phyloP scores from a whole-genome alignment of 2,113 vertebrate genomes.

The Orthonyx spaldingii region DNA sequence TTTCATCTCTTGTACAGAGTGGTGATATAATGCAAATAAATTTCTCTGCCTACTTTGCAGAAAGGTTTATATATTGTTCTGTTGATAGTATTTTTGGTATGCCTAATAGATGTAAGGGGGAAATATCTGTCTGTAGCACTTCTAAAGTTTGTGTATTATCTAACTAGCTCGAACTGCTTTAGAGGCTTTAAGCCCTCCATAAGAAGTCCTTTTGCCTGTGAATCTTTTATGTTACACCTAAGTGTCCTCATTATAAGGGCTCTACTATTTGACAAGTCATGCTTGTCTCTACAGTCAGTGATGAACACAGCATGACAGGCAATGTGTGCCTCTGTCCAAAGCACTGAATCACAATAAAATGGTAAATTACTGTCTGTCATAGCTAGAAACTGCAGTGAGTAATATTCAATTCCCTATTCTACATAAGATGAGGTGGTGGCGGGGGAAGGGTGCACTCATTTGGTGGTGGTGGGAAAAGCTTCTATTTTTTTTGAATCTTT shows the following conservation, averaged over 20 bases:
- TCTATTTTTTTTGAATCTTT: not conserved
- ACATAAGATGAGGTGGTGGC: conserved; percentile 18
- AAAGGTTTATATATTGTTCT: conserved; percentile 7
- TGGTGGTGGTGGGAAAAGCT: not conserved
- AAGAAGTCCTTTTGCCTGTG: conserved; percentile 43
- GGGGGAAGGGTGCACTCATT: not conserved
- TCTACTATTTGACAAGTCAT: conserved; percentile 62
- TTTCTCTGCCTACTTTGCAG: not conserved
- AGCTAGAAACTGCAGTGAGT: conserved; percentile 57
- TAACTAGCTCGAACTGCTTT: conserved; percentile 35
- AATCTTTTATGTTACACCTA: conserved; percentile 62
- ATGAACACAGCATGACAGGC: conserved; percentile 72
- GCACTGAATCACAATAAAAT: conserved; percentile 75
- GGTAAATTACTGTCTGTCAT: conserved; percentile 76
- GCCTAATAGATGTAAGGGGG: not conserved
- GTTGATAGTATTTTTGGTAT: not conserved
- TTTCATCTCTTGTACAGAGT: not conserved
- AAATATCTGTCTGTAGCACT: not conserved
- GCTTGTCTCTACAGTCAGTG: conserved; percentile 57
- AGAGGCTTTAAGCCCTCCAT: conserved; percentile 42
- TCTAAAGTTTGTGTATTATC: conserved; percentile 37
- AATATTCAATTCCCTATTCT: conserved; percentile 65
- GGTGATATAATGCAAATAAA: not conserved
- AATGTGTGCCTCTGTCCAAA: conserved; percentile 71
- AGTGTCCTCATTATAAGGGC: conserved; percentile 66